Evolutionary conservation across 2,888 invertebrate species (phyloP).

Genomic region (Epiperipatus broadwayi): DNA sequence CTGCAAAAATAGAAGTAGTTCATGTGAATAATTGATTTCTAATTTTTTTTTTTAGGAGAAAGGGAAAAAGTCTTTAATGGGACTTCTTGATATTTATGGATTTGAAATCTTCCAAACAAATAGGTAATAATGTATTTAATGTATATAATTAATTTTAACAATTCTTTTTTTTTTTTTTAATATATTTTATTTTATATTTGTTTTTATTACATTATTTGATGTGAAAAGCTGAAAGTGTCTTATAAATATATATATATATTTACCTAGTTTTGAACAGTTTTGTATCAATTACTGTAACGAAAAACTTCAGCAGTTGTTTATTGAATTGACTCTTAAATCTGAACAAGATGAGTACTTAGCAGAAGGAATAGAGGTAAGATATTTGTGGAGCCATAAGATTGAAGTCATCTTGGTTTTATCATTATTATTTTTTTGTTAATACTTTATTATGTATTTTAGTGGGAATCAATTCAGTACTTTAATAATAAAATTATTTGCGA

Average conservation of each 20-base stretch:
- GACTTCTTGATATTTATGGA: constrained; percentile 80
- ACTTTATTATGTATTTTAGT: constrained; percentile 29
- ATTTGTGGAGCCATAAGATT: background rate
- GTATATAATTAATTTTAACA: constrained; percentile 6
- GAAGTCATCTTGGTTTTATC: constrained; percentile 1
- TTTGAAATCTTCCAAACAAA: constrained; percentile 81
- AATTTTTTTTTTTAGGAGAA: too few species aligned
- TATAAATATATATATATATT: constrained; percentile 7
- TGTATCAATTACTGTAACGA: constrained; percentile 93
- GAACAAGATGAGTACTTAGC: constrained; percentile 79
- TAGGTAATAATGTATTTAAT: constrained; percentile 35
- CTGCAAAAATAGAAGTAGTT: too few species aligned
- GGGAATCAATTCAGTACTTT: constrained; percentile 72
- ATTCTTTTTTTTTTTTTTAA: constrained; percentile 1
- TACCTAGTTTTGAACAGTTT: constrained; percentile 59
- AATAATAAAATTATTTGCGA: constrained; percentile 85
- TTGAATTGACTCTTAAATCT: constrained; percentile 67
- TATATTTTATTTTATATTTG: too few species aligned
- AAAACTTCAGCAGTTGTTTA: constrained; percentile 80
- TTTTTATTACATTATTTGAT: too few species aligned
- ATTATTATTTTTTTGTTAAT: constrained; percentile 14
- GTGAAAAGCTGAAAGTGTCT: too few species aligned
- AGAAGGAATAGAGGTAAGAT: constrained; percentile 53
- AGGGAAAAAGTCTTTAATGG: constrained; percentile 42
- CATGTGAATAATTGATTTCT: too few species aligned